A percentile compares a stretch with the other conserved stretches of the same genome.
Evolutionary conservation across 1,140 invertebrate genomes (phyloP).

Genomic region (Neomicropteryx cornuta): DNA sequence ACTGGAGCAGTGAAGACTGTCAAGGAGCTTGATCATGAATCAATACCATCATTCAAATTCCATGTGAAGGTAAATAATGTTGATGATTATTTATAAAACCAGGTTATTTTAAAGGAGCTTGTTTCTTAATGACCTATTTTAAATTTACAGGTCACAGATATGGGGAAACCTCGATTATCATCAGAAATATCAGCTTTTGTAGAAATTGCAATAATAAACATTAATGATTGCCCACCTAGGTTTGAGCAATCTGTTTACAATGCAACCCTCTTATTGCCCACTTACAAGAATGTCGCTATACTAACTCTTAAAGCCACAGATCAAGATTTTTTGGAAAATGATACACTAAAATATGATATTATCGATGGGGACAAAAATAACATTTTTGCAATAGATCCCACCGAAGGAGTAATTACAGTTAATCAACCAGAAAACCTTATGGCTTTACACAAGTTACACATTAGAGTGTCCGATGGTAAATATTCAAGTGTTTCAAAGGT

Average conservation of each 20-base stretch:
- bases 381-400: conserved; percentile 66
- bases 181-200: conserved; percentile 63
- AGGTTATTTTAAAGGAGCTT: neutral
- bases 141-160: conserved; percentile 58
- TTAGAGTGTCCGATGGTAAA: conserved; percentile 64
- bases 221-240: conserved; percentile 77
- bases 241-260: conserved; percentile 63
- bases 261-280: conserved; percentile 69
- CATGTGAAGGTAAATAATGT: conserved; percentile 50
- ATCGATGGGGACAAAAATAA: conserved; percentile 69
- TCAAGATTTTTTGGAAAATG: conserved; percentile 53
- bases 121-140: neutral
- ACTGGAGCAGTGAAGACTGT: conserved; percentile 79
- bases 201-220: conserved; percentile 65
- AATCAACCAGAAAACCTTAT: conserved; percentile 22
- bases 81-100: neutral
- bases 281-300: conserved; percentile 61
- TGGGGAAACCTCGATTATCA: conserved; percentile 68
- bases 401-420: conserved; percentile 56
- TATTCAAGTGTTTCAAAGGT: conserved; percentile 55
- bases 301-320: conserved; percentile 59
- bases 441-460: conserved; percentile 48
- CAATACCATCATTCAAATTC: conserved; percentile 56
- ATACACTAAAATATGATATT: conserved; percentile 64
- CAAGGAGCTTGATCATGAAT: conserved; percentile 73